Percentiles rank a stretch among this genome's conserved stretches.
Conservation (phyloP, 2,888 invertebrate species). For the Eupithecia pulchellata region DNA sequence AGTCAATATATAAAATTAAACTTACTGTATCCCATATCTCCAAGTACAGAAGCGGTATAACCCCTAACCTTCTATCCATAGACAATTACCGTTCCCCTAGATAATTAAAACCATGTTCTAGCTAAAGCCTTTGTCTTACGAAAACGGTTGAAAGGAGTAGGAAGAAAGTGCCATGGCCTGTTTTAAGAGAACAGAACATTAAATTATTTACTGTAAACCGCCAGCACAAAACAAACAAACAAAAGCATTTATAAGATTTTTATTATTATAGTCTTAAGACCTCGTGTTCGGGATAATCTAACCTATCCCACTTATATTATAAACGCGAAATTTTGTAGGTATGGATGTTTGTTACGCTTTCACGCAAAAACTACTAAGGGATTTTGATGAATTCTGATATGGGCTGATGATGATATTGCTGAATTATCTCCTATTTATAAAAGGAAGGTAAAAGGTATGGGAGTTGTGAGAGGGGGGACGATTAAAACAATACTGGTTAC, state of each 20-base stretch:
- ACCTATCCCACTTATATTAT: too few relatives aligned
- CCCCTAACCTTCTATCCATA: slow-evolving; percentile 15
- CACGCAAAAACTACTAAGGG: too few relatives aligned
- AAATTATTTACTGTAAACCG: neutral
- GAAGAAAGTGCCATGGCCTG: slow-evolving; percentile 1
- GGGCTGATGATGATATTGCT: too few relatives aligned
- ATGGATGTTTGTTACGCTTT: too few relatives aligned
- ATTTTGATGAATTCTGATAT: too few relatives aligned
- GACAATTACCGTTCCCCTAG: slow-evolving; percentile 12
- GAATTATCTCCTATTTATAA: neutral
- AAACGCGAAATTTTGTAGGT: too few relatives aligned
- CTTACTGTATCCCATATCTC: neutral
- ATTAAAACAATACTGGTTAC: too few relatives aligned
- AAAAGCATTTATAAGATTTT: too few relatives aligned
- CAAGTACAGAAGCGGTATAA: slow-evolving; percentile 7
- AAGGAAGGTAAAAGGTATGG: neutral
- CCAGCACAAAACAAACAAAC: too few relatives aligned
- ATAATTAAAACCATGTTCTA: slow-evolving; percentile 13
- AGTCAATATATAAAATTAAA: neutral
- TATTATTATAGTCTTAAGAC: too few relatives aligned
- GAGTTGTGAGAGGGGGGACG: neutral
- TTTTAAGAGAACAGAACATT: neutral
- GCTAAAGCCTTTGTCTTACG: slow-evolving; percentile 3
- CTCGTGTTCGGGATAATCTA: too few relatives aligned
- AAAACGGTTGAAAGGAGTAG: slow-evolving; percentile 8